phyloP scores from a whole-genome alignment of 2,113 vertebrate genomes.

The Alethe castanea region DNA sequence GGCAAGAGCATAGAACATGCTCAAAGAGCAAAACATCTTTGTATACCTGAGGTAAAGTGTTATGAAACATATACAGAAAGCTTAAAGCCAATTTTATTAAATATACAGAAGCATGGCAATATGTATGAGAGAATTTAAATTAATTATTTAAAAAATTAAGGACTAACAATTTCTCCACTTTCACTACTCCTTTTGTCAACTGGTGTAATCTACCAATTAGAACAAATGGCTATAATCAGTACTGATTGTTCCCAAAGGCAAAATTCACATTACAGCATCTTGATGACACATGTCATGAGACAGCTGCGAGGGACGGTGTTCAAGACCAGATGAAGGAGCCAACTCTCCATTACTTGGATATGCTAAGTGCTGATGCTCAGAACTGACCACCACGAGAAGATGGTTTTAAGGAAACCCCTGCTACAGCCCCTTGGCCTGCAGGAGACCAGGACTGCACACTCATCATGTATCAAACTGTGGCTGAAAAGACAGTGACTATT shows the following conservation, averaged over 20 bases:
- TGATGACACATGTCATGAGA: neutral
- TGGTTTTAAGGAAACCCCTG: neutral
- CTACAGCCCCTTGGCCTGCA: neutral
- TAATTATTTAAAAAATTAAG: neutral
- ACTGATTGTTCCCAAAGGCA: neutral
- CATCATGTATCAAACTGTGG: neutral
- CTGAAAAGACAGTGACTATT: neutral
- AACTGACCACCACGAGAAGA: neutral
- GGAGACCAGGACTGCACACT: neutral
- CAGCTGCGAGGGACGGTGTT: fast-evolving
- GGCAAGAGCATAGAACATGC: neutral
- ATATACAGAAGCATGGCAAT: neutral
- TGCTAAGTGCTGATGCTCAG: neutral
- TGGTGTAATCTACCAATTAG: neutral
- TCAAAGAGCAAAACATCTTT: neutral
- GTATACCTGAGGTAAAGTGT: neutral
- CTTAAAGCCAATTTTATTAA: neutral
- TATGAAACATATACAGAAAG: neutral
- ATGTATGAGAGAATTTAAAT: neutral
- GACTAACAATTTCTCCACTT: neutral
- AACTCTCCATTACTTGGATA: neutral
- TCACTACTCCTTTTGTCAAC: neutral
- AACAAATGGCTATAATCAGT: neutral
- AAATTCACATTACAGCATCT: neutral
- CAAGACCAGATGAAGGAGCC: neutral